A percentile compares a stretch with the other conserved stretches of the same genome.
Evolutionary conservation across 1,140 invertebrate species (phyloP).

Genomic region (Drosophila orena): DNA sequence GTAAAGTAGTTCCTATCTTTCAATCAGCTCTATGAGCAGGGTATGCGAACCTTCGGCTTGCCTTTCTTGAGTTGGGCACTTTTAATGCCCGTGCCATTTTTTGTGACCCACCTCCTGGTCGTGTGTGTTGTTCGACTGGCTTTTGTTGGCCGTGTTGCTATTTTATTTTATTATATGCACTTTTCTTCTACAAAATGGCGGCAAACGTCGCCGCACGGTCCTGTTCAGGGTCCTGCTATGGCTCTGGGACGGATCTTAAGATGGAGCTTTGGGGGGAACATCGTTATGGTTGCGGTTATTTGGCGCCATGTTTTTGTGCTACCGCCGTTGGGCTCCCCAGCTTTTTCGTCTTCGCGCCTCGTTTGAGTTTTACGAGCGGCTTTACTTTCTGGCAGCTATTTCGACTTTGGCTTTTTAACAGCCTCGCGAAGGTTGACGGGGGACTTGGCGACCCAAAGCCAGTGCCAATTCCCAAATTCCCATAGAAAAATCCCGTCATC

Average conservation of each 20-base stretch:
- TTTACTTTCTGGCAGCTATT: conserved; percentile 82
- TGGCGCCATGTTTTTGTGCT: conserved; percentile 78
- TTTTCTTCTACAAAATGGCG: conserved; percentile 83
- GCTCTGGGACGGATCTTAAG: conserved; percentile 6
- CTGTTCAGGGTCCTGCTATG: conserved; percentile 33
- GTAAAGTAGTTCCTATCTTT: background rate
- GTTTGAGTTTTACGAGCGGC: conserved; percentile 82
- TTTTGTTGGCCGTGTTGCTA: conserved; percentile 59
- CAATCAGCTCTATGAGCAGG: background rate
- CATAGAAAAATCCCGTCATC: conserved; percentile 19
- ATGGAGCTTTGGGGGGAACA: background rate
- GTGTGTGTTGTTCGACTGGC: conserved; percentile 25
- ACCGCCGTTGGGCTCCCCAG: background rate
- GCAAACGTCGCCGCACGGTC: conserved; percentile 71
- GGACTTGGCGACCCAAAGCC: conserved; percentile 2
- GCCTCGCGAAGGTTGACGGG: conserved; percentile 37
- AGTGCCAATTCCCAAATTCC: conserved; percentile 10
- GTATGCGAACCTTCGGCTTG: conserved; percentile 23
- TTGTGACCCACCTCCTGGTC: conserved; percentile 54
- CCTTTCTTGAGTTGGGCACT: background rate
- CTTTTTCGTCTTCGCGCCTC: conserved; percentile 53
- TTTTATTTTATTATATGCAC: conserved; percentile 84
- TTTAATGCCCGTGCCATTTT: conserved; percentile 68
- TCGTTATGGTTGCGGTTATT: conserved; percentile 82
- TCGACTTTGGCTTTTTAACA: conserved; percentile 80